Evolutionary conservation across 1,140 invertebrate species (phyloP), one percentile per base, ranked within the genome.

Genomic region (Aphidius ervi): DNA sequence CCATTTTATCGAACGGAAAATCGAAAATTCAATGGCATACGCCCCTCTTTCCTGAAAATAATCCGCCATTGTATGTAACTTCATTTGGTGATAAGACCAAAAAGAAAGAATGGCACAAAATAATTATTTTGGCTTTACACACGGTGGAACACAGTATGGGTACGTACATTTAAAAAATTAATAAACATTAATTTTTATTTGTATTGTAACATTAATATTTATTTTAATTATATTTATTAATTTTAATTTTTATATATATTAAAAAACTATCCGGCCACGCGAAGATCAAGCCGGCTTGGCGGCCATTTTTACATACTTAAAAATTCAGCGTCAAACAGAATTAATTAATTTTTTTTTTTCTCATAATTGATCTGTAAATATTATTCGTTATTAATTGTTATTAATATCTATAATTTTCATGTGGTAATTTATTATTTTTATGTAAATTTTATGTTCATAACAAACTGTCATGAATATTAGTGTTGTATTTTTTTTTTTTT

Each of bases 101-200:
- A 64, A 68, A 69, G 70, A 70, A 73, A 78, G 74, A 75, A 94
- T 93, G 91, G 90, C 91, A 78, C 88, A 91, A 79, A 93, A 94
- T 84, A 94, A 94, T 86, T 94, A 93, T 84, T 92, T 92, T 80
- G 91, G 91, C 71, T 94, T 93, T 86, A 90, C 90, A 74, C 91
- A 93, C 77, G 88, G 90, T 70, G 90, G 91, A 78, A 92, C 92
- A 71, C 91, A 94, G 84, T 93, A 94, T 81, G 89, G 89, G 88
- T 91, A 84, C 82, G 86, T 59, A 67, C 66, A 65, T 59, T 65
- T 62, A 66, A 63, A 67, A 65, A 69, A 61, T 67, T 56, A 53
- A 46, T 45, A 31, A 31, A 31, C 2, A 31, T 31, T 31, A 31
- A 31, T 31, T 31, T 31, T 31, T 31, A 31, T 1, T 31, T 31